A percentile compares a stretch with the other conserved stretches of the same genome.
These are phyloP conservation scores for Troides helena DNA, from an alignment of 2,888 invertebrate genomes.

Conservation along the genomic window DNA sequence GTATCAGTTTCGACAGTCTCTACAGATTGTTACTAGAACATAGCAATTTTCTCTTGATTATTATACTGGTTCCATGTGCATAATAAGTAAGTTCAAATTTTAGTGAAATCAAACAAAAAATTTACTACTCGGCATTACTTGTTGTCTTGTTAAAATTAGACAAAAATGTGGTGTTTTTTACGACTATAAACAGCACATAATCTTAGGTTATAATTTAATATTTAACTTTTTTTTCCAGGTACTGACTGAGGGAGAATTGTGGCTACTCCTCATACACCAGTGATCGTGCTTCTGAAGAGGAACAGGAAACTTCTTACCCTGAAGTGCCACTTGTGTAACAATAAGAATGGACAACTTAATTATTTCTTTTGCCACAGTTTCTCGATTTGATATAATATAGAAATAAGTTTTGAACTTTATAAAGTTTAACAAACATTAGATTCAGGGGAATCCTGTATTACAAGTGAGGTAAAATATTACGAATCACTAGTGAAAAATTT, in stretches of 20 bases:
- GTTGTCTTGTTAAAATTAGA: too few relatives aligned
- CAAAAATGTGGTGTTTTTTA: too few relatives aligned
- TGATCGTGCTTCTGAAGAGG: constrained; percentile 72
- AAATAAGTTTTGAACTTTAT: constrained; percentile 9
- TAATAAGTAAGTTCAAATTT: too few relatives aligned
- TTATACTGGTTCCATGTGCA: too few relatives aligned
- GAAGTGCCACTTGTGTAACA: constrained; percentile 60
- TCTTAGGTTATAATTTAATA: too few relatives aligned
- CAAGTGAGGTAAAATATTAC: neutral
- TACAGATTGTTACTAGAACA: too few relatives aligned
- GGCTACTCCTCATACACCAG: constrained; percentile 59
- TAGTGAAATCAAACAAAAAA: too few relatives aligned
- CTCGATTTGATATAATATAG: constrained; percentile 4
- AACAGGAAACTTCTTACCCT: constrained; percentile 54
- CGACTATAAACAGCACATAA: too few relatives aligned
- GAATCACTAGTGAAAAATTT: neutral
- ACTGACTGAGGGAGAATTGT: constrained; percentile 76
- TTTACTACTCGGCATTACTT: too few relatives aligned
- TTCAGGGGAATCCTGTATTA: neutral
- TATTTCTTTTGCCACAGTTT: constrained; percentile 2
- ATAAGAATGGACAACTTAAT: constrained; percentile 34
- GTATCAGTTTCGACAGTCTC: too few relatives aligned
- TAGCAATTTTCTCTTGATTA: too few relatives aligned
- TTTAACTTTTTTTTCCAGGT: constrained; percentile 44
- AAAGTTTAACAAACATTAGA: neutral